Conservation (phyloP, 2,888 invertebrate species). For the Lacanobia wlatinum region DNA sequence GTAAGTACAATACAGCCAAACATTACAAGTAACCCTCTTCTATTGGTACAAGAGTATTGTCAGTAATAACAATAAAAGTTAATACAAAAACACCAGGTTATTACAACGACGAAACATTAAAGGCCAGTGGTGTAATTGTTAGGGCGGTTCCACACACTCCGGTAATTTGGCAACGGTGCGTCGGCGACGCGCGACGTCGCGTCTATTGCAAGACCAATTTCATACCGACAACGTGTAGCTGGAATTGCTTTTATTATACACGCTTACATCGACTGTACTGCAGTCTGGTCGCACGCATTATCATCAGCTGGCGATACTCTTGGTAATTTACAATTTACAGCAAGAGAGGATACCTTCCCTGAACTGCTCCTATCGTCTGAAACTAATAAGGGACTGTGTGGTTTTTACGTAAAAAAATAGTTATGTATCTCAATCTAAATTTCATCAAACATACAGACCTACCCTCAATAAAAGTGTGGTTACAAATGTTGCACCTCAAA, state of each 20-base stretch:
- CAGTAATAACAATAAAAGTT: constrained; percentile 72
- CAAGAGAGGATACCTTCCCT: neutral
- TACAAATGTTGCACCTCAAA: constrained; percentile 22
- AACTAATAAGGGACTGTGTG: neutral
- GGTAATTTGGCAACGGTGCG: constrained; percentile 81
- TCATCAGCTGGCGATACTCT: constrained; percentile 31
- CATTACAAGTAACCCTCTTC: constrained; percentile 49
- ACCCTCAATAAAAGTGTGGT: neutral
- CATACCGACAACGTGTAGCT: constrained; percentile 74
- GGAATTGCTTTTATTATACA: constrained; percentile 75
- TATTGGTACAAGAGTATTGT: constrained; percentile 62
- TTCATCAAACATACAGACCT: neutral
- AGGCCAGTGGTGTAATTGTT: constrained; percentile 73
- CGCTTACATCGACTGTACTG: constrained; percentile 52
- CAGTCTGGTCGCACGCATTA: constrained; percentile 52
- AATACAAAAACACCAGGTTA: constrained; percentile 75
- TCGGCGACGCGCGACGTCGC: constrained; percentile 65
- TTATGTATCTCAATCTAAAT: neutral
- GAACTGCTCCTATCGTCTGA: neutral
- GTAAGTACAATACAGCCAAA: constrained; percentile 42
- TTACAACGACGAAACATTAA: constrained; percentile 70
- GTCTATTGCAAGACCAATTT: constrained; percentile 78
- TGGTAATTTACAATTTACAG: neutral
- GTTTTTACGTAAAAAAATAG: neutral
- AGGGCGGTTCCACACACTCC: constrained; percentile 67